A percentile compares a stretch with the other conserved stretches of the same genome.
These are phyloP conservation scores for Oreochromis mossambicus DNA, from an alignment of 2,797 vertebrate genomes.

Conservation along the genomic window DNA sequence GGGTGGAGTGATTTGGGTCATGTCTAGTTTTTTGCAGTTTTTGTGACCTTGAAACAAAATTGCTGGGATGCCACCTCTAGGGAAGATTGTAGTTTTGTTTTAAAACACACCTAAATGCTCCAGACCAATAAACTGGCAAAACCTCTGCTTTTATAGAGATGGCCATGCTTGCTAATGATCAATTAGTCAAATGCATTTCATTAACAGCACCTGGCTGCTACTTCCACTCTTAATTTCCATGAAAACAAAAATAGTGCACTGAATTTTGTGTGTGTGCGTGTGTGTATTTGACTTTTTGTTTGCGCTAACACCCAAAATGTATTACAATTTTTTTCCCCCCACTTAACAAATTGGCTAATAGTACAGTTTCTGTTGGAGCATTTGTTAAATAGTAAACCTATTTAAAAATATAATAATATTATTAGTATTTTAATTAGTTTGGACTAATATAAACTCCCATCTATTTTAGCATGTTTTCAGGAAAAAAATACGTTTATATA, in stretches of 20 bases:
- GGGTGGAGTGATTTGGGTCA: background rate
- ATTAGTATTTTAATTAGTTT: background rate
- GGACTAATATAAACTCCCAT: background rate
- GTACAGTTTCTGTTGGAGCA: background rate
- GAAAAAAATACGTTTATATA: background rate
- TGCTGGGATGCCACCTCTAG: background rate
- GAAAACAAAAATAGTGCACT: background rate
- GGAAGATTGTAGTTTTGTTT: background rate
- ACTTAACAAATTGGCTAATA: background rate
- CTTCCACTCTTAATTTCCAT: background rate
- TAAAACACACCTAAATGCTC: background rate
- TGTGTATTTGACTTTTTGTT: background rate
- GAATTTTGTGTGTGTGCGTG: background rate
- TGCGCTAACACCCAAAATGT: background rate
- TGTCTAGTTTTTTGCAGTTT: background rate
- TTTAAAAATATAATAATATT: background rate
- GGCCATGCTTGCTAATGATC: background rate
- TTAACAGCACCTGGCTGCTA: background rate
- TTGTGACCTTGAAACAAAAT: background rate
- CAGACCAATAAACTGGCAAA: background rate
- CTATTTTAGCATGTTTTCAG: background rate
- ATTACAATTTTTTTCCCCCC: fast-evolving
- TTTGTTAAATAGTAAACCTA: background rate
- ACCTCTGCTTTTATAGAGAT: background rate
- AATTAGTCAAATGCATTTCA: background rate